Evolutionary conservation across 2,888 invertebrate genomes (phyloP).

Genomic region (Cephonodes hylas): DNA sequence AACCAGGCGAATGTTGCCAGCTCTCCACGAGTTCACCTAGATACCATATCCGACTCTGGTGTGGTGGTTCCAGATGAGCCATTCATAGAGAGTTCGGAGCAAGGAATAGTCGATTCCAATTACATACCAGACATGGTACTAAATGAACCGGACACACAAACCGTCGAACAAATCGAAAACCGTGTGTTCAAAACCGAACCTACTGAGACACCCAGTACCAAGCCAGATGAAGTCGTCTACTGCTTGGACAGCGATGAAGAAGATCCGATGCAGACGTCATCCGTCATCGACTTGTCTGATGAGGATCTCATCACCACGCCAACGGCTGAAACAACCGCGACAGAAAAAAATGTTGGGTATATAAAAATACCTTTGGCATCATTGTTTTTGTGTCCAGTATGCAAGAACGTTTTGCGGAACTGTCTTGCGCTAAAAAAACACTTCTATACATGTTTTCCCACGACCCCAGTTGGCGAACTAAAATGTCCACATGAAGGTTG

Average conservation of each 20-base stretch:
- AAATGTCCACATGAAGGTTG: constrained; percentile 11
- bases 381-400: constrained; percentile 51
- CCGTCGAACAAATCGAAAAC: constrained; percentile 11
- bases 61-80: too few relatives aligned
- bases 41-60: background rate
- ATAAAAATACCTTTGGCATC: constrained; percentile 15
- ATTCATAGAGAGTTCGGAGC: too few relatives aligned
- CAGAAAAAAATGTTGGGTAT: background rate
- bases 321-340: background rate
- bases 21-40: background rate
- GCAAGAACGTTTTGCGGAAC: constrained; percentile 28
- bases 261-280: constrained; percentile 23
- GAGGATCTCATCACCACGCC: constrained; percentile 29
- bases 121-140: too few relatives aligned
- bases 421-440: constrained; percentile 47
- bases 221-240: constrained; percentile 33
- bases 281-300: constrained; percentile 45
- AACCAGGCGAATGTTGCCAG: background rate
- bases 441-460: constrained; percentile 24
- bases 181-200: constrained; percentile 45
- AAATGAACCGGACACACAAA: too few relatives aligned
- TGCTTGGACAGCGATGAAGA: constrained; percentile 73
- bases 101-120: too few relatives aligned
- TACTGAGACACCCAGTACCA: constrained; percentile 19
- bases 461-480: constrained; percentile 24